phyloP scores from a whole-genome alignment of 2,113 vertebrate genomes.

The Geococcyx californianus region DNA sequence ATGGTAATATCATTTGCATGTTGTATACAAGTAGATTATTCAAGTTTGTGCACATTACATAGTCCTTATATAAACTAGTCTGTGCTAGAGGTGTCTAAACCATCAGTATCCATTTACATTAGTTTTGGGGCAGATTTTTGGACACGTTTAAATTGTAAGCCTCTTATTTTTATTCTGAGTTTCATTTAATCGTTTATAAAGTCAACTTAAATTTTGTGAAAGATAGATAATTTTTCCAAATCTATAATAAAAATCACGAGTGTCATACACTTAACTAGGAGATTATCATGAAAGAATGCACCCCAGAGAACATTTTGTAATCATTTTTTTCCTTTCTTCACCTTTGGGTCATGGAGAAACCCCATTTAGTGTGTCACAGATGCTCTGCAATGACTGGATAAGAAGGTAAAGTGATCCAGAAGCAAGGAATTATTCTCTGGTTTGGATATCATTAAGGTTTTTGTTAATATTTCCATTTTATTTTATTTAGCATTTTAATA shows the following conservation, averaged over 20 bases:
- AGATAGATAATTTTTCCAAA: neutral
- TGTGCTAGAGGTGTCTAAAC: neutral
- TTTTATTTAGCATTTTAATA: neutral
- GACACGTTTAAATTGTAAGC: neutral
- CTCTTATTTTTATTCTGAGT: neutral
- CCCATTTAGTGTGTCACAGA: neutral
- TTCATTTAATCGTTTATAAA: neutral
- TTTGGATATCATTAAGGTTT: neutral
- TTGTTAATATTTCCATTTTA: neutral
- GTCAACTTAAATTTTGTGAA: neutral
- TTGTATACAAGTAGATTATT: neutral
- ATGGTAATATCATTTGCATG: neutral
- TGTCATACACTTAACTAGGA: neutral
- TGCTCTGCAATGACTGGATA: neutral
- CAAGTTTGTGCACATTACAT: neutral
- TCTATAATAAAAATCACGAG: neutral
- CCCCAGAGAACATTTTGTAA: neutral
- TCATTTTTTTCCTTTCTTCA: neutral
- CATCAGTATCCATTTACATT: neutral
- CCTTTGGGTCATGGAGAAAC: neutral
- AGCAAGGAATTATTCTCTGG: neutral
- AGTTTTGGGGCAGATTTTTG: neutral
- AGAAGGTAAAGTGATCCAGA: neutral
- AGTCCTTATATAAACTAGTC: neutral
- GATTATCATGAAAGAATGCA: neutral